phyloP scores from a whole-genome alignment of 2,888 invertebrate species.

The Phyllotreta cruciferae region DNA sequence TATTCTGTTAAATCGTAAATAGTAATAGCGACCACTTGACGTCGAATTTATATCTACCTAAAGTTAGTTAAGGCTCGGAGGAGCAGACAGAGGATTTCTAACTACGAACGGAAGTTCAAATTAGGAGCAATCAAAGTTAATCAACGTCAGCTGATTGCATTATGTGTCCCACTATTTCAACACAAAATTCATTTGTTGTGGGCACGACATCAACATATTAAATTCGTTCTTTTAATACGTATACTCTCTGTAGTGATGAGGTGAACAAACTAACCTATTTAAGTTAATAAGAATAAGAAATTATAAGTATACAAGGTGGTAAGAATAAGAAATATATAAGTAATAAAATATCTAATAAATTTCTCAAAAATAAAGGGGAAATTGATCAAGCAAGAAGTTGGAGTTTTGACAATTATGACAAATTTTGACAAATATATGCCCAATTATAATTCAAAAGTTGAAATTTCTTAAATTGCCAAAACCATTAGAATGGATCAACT shows the following conservation, averaged over 20 bases:
- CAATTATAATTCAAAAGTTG: no score
- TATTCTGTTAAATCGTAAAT: neutral
- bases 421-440: no score
- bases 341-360: no score
- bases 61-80: conserved; percentile 17
- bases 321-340: no score
- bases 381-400: no score
- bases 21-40: conserved; percentile 13
- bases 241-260: neutral
- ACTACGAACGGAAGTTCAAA: conserved; percentile 57
- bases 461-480: no score
- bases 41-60: conserved; percentile 15
- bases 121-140: conserved; percentile 61
- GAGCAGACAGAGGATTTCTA: conserved; percentile 25
- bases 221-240: neutral
- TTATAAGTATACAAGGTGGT: no score
- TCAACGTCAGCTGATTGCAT: conserved; percentile 61
- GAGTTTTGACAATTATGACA: no score
- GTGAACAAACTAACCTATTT: no score
- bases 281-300: no score
- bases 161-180: conserved; percentile 50
- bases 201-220: conserved; percentile 16
- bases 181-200: conserved; percentile 36
- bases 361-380: no score
- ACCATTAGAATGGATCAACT: no score